Percentiles rank a stretch among this genome's conserved stretches.
phyloP scores from a whole-genome alignment of 1,140 invertebrate species.

The Drosophila takahashii region DNA sequence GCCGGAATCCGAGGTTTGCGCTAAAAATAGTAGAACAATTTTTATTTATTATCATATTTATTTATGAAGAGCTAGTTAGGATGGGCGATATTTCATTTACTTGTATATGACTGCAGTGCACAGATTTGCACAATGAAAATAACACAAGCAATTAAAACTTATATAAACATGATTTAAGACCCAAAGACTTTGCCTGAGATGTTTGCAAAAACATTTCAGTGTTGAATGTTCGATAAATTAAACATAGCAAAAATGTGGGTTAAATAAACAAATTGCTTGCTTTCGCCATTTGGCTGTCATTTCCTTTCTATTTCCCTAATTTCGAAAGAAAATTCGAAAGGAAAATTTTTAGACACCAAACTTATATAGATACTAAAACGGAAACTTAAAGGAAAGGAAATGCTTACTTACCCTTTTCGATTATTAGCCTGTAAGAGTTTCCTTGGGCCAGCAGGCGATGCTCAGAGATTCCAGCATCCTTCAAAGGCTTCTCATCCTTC shows the following conservation, averaged over 20 bases:
- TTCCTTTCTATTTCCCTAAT: neutral
- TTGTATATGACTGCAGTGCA: neutral
- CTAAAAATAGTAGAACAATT: slow-evolving; percentile 26
- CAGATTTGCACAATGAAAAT: neutral
- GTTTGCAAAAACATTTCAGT: slow-evolving; percentile 6
- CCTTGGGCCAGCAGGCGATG: slow-evolving; percentile 87
- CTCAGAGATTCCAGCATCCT: slow-evolving; percentile 83
- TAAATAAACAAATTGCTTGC: slow-evolving; percentile 22
- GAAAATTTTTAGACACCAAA: neutral
- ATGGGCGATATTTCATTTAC: too few species aligned
- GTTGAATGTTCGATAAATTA: slow-evolving; percentile 3
- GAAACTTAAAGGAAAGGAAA: neutral
- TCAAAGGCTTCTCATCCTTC: slow-evolving; percentile 88
- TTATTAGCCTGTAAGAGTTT: slow-evolving; percentile 88
- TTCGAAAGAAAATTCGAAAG: neutral
- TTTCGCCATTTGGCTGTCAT: slow-evolving; percentile 24
- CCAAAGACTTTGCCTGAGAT: neutral
- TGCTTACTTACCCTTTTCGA: slow-evolving; percentile 88
- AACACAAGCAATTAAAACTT: slow-evolving; percentile 3
- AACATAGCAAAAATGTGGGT: slow-evolving; percentile 5
- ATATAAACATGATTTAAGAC: slow-evolving; percentile 7
- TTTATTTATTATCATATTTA: neutral
- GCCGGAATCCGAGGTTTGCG: slow-evolving; percentile 87
- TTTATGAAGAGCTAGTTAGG: too few species aligned
- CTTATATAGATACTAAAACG: neutral